Base-by-base conservation (phyloP, 2,797 vertebrate species). In the Crocodylus rhombifer region DNA sequence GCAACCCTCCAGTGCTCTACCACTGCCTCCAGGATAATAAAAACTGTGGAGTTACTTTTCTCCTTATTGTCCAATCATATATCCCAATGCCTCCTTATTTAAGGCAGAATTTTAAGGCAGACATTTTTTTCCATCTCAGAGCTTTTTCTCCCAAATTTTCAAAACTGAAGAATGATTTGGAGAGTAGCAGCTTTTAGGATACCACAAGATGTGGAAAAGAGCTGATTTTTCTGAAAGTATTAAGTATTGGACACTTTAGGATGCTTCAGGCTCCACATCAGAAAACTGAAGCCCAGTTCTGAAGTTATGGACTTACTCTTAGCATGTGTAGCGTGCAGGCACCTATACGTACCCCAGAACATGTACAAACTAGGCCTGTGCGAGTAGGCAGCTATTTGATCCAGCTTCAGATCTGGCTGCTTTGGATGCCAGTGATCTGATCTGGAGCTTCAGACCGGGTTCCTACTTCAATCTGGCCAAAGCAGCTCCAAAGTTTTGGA, bases 171-270 rank as follows among this genome's bases (percentile, higher is more conserved):
- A 25, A 78, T 71, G 75, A 73, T 67, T 95, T 87, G 80, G 84
- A 58, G 64, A 77, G 58, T 51, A 61, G 91, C 87, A 61, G 18
- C 51, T 89, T 86, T 84, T 82, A 82, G 80, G 28, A n/a, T 55
- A 56, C 57, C 23, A 58, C 10, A 58, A 77, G 77, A 42, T 60
- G 11, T 91, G 55, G 90, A 14, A 81, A 57, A 61, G 23, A 18
- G 5, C 10, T 91, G 76, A 18, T 51, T 95, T 92, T 89, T 87
- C 81, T 82, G 67, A 57, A 82, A 55, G 36, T 82, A 91, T 94
- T 51, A 36, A 73, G 69, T 23, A 62, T 80, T 80, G 80, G 62
- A 55, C 91, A 87, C 85, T 84, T 62, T 62, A 77, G 87, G n/a
- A 82, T 86, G 84, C 80, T 86, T 91, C 51, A 26, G 51, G 69